phyloP scores from a whole-genome alignment of 2,888 invertebrate species.

The Anoncus sp. region DNA sequence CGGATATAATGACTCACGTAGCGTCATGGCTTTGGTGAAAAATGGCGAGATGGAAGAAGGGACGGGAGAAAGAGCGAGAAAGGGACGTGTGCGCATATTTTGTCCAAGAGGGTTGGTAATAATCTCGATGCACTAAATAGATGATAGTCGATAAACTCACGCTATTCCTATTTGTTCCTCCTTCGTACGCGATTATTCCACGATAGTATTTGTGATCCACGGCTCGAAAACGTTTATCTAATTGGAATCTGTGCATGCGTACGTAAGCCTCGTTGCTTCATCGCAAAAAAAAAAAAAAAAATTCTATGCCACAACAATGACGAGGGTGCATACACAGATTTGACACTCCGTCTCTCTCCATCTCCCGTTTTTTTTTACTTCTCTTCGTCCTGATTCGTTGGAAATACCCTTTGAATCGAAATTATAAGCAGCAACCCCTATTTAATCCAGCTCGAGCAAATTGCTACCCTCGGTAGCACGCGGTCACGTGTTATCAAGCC shows the following conservation, averaged over 20 bases:
- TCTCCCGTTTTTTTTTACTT: neutral
- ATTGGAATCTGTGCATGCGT: constrained; percentile 54
- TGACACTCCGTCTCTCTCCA: constrained; percentile 19
- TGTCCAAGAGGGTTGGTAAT: constrained; percentile 18
- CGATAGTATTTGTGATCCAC: constrained; percentile 30
- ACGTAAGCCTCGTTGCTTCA: constrained; percentile 24
- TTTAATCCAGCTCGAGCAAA: constrained; percentile 39
- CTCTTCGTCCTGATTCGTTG: constrained; percentile 7
- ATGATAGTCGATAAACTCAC: constrained; percentile 23
- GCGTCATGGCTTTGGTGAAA: constrained; percentile 17
- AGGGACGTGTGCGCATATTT: constrained; percentile 26
- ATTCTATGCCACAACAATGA: constrained; percentile 35
- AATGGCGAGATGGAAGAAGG: constrained; percentile 4
- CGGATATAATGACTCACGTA: constrained; percentile 51
- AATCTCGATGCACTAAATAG: constrained; percentile 45
- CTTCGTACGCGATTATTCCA: constrained; percentile 42
- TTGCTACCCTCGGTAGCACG: constrained; percentile 23
- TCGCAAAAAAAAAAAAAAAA: constrained; percentile 18
- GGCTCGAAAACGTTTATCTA: constrained; percentile 50
- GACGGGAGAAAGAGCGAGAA: constrained; percentile 1
- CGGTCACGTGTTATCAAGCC: constrained; percentile 19
- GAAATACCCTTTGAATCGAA: constrained; percentile 29
- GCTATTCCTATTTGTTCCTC: neutral
- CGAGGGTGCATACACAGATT: constrained; percentile 28
- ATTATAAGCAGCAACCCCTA: constrained; percentile 40